A percentile compares a stretch with the other conserved stretches of the same genome.
Conservation (phyloP, 2,888 invertebrate species). For the Dicycla oo region DNA sequence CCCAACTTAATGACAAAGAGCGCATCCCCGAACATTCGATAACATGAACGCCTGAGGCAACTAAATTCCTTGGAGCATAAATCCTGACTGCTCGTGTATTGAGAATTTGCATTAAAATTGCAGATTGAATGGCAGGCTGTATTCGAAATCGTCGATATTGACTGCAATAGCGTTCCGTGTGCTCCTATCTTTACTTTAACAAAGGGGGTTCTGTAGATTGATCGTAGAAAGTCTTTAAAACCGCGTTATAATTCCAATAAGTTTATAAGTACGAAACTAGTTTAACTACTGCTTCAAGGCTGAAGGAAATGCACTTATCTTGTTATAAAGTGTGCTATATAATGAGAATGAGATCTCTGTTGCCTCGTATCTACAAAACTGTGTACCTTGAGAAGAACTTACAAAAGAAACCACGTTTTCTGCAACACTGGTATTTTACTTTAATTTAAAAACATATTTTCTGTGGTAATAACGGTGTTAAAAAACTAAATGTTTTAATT, state of each 20-base stretch:
- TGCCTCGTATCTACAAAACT: conserved; percentile 52
- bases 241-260: conserved; percentile 35
- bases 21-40: conserved; percentile 49
- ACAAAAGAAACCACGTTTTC: conserved; percentile 33
- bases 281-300: conserved; percentile 40
- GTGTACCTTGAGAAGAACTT: conserved; percentile 32
- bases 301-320: conserved; percentile 44
- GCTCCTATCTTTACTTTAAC: conserved; percentile 18
- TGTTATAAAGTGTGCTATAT: conserved; percentile 52
- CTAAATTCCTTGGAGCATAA: conserved; percentile 52
- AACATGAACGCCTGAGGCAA: conserved; percentile 48
- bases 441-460: conserved; percentile 45
- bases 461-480: conserved; percentile 21
- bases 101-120: conserved; percentile 59
- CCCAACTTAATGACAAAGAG: conserved; percentile 41
- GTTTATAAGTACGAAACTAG: conserved; percentile 38
- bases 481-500: no score
- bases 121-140: conserved; percentile 50
- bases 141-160: conserved; percentile 34
- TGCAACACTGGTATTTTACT: conserved; percentile 19
- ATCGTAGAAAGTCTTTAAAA: conserved; percentile 48
- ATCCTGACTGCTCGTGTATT: conserved; percentile 53
- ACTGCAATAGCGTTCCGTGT: conserved; percentile 25
- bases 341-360: conserved; percentile 54
- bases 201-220: conserved; percentile 26